phyloP scores from a whole-genome alignment of 1,140 invertebrate species.

The Diabrotica virgifera region DNA sequence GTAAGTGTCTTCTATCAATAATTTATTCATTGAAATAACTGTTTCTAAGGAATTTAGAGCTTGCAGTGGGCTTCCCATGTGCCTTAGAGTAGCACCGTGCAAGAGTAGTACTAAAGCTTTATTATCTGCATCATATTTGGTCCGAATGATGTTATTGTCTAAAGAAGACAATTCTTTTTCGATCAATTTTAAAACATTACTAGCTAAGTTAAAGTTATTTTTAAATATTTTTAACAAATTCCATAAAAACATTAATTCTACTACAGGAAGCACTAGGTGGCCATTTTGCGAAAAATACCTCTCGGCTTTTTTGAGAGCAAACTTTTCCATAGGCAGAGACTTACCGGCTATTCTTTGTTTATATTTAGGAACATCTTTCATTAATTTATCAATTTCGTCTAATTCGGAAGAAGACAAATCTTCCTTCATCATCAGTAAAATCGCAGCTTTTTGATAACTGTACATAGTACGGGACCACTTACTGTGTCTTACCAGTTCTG shows the following conservation, averaged over 20 bases:
- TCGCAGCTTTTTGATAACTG: constrained; percentile 82
- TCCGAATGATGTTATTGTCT: constrained; percentile 45
- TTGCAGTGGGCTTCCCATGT: constrained; percentile 67
- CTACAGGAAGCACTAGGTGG: constrained; percentile 72
- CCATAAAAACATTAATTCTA: constrained; percentile 92
- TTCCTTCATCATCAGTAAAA: constrained; percentile 70
- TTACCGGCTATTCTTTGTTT: constrained; percentile 93
- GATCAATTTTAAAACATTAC: constrained; percentile 70
- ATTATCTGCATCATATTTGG: constrained; percentile 73
- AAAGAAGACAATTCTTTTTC: constrained; percentile 58
- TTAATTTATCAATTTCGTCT: constrained; percentile 55
- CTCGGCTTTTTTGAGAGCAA: constrained; percentile 80
- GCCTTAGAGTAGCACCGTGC: constrained; percentile 79
- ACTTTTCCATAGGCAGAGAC: constrained; percentile 95
- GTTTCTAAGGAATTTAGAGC: constrained; percentile 74
- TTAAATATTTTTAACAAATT: constrained; percentile 87
- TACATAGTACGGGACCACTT: constrained; percentile 91
- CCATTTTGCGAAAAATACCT: constrained; percentile 75
- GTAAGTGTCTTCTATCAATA: constrained; percentile 80
- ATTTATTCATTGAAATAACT: constrained; percentile 69
- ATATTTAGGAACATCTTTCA: constrained; percentile 71
- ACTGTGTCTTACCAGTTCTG: constrained; percentile 70
- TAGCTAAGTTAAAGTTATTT: constrained; percentile 59
- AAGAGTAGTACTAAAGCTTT: constrained; percentile 72
- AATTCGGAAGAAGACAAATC: constrained; percentile 54